A percentile compares a stretch with the other conserved stretches of the same genome.
Conservation (phyloP, 2,888 invertebrate genomes). For the Euplagia quadripunctaria region DNA sequence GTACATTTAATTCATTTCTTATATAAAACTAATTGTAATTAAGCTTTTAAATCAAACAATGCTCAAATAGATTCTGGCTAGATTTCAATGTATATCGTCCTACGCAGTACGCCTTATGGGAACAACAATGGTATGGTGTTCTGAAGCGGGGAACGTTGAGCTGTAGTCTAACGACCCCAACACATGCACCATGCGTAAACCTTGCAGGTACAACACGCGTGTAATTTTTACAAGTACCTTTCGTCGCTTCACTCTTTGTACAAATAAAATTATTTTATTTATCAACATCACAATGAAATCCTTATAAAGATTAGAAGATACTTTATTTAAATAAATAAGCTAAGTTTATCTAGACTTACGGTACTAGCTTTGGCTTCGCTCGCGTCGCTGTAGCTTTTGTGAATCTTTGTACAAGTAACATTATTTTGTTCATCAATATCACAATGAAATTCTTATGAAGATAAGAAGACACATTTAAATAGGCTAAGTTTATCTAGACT, state of each 20-base stretch:
- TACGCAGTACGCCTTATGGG: conserved; percentile 41
- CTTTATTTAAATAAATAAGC: too few relatives aligned
- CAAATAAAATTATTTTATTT: too few relatives aligned
- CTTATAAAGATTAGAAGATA: too few relatives aligned
- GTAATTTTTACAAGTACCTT: neutral
- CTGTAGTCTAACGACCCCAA: conserved; percentile 24
- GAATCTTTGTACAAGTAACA: neutral
- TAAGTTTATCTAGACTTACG: too few relatives aligned
- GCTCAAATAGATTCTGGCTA: conserved; percentile 33
- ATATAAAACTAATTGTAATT: conserved; percentile 13
- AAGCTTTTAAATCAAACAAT: conserved; percentile 36
- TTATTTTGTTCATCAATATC: too few relatives aligned
- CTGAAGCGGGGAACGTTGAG: conserved; percentile 35
- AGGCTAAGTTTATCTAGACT: too few relatives aligned
- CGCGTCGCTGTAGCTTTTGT: too few relatives aligned
- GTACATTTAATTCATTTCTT: conserved; percentile 1
- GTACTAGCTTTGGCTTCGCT: too few relatives aligned
- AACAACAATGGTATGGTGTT: conserved; percentile 39
- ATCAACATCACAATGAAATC: too few relatives aligned
- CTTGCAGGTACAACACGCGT: neutral
- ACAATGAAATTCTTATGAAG: too few relatives aligned
- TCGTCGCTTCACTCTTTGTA: neutral
- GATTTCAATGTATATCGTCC: conserved; percentile 34
- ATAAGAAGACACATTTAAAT: too few relatives aligned
- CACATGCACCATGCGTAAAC: conserved; percentile 1